A percentile compares a stretch with the other conserved stretches of the same genome.
These are phyloP conservation scores for Myrmecophaga tridactyla DNA, from an alignment of 2,113 vertebrate species.

Conservation along the genomic window DNA sequence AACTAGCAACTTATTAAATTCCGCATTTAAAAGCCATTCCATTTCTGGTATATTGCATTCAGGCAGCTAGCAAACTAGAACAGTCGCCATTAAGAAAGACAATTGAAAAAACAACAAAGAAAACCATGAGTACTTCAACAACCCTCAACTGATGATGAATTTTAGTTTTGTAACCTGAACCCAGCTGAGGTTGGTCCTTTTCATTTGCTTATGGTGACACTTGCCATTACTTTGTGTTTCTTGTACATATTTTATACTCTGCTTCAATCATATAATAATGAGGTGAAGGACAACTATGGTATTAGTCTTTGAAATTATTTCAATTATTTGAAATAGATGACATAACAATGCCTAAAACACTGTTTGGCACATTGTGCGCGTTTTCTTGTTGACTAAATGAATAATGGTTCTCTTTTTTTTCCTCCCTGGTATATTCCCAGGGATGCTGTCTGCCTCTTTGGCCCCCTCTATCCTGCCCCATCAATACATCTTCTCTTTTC, in stretches of 20 bases:
- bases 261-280: background rate
- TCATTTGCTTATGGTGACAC: background rate
- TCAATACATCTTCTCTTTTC: background rate
- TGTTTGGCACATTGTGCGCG: background rate
- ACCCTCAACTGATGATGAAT: background rate
- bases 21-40: too few species aligned
- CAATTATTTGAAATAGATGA: background rate
- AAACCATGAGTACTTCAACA: background rate
- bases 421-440: background rate
- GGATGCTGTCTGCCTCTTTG: background rate
- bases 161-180: background rate
- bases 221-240: background rate
- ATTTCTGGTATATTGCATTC: too few species aligned
- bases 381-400: background rate
- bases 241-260: background rate
- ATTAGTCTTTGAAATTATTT: conserved; percentile 9
- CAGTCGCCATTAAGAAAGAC: background rate
- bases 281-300: background rate
- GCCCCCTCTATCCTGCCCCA: background rate
- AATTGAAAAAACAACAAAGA: background rate
- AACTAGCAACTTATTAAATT: too few species aligned
- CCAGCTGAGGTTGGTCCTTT: background rate
- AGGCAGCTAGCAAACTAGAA: too few species aligned
- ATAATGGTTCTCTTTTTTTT: background rate
- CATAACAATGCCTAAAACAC: background rate